phyloP scores from a whole-genome alignment of 2,113 vertebrate genomes.

The Caloenas nicobarica region DNA sequence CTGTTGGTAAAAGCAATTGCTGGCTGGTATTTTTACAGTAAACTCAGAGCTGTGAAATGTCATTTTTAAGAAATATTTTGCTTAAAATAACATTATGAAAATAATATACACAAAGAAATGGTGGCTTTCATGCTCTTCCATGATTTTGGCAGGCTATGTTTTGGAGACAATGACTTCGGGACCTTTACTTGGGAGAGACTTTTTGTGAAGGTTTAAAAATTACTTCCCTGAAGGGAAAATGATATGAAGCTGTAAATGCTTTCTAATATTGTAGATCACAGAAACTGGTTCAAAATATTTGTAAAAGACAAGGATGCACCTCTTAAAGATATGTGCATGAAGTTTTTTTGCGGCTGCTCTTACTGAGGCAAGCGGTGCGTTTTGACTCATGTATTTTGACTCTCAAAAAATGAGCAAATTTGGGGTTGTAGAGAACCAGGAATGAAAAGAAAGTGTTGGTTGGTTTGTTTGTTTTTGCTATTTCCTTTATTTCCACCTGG shows the following conservation, averaged over 20 bases:
- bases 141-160: accelerated
- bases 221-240: background rate
- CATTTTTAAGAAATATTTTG: conserved; percentile 21
- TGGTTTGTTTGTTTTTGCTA: background rate
- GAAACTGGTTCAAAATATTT: background rate
- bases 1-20: conserved; percentile 35
- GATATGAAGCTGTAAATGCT: background rate
- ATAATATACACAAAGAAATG: background rate
- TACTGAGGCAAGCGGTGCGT: background rate
- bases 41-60: conserved; percentile 5
- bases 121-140: accelerated
- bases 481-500: background rate
- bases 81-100: background rate
- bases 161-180: background rate
- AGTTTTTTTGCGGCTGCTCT: background rate
- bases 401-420: background rate
- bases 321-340: background rate
- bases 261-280: background rate
- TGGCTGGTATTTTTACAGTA: conserved; percentile 22
- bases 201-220: background rate
- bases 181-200: background rate
- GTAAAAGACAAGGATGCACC: background rate
- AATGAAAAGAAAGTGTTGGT: background rate
- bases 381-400: background rate
- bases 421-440: background rate